Evolutionary conservation across 2,888 invertebrate species (phyloP).

Genomic region (Clanis bilineata): DNA sequence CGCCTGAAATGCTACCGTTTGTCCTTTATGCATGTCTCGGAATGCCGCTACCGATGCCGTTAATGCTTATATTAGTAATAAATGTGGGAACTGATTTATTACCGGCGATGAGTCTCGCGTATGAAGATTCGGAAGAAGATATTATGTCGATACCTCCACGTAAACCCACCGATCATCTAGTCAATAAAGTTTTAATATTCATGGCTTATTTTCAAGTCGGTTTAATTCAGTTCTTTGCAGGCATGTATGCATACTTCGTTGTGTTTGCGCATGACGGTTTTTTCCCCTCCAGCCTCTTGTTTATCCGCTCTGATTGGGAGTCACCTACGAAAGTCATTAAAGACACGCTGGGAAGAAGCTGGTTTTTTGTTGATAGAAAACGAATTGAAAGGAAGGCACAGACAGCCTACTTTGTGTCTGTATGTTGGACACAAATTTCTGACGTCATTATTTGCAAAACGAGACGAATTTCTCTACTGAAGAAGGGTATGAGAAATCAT

Average conservation of each 20-base stretch:
- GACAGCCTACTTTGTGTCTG: constrained; percentile 90
- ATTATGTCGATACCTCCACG: constrained; percentile 86
- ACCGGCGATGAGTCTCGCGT: constrained; percentile 90
- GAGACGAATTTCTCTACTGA: constrained; percentile 86
- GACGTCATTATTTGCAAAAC: constrained; percentile 91
- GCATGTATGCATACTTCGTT: constrained; percentile 90
- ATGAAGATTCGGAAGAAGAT: constrained; percentile 88
- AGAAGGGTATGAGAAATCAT: constrained; percentile 89
- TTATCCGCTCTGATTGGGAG: constrained; percentile 89
- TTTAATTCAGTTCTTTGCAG: constrained; percentile 91
- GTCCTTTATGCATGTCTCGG: constrained; percentile 87
- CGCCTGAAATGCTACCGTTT: constrained; percentile 93
- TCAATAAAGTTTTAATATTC: constrained; percentile 84
- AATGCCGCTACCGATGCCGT: constrained; percentile 87
- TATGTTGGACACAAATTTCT: constrained; percentile 89
- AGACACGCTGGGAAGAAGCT: constrained; percentile 90
- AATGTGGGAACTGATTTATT: constrained; percentile 91
- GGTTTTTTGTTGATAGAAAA: constrained; percentile 87
- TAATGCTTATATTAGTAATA: constrained; percentile 84
- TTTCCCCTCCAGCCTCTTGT: constrained; percentile 84
- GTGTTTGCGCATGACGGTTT: constrained; percentile 92
- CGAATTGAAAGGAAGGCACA: constrained; percentile 87
- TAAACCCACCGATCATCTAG: constrained; percentile 78
- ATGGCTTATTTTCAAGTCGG: constrained; percentile 94
- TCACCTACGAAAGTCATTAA: constrained; percentile 79